Evolutionary conservation across 2,888 invertebrate genomes (phyloP), one percentile per base, ranked within the genome.

Genomic region (Drosophila multiciliata): DNA sequence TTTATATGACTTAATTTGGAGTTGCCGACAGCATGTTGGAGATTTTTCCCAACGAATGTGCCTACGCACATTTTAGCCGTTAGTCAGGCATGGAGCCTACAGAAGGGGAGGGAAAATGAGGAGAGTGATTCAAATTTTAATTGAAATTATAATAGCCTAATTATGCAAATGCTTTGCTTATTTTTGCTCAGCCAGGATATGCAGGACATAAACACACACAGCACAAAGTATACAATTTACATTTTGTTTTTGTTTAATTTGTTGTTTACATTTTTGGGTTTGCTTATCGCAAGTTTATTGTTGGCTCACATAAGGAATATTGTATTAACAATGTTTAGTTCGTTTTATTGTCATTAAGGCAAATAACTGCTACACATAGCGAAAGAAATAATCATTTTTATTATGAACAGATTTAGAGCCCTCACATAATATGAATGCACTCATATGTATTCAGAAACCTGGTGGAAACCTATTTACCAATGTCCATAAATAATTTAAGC

Each of bases 71-170:
- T 66, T 62, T 69, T 66, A 17, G 23, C 59, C 58, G 73, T 85
- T 74, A 74, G 72, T 85, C 76, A 85, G 79, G 77, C 74, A 80
- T 62, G 54, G 42, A 54, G 35, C 57, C n/a, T 50, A 60, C 49
- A 26, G 45, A 54, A 20, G 52, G 52, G 69, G 23, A 55, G 61
- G 45, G 45, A 12, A 7, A 3, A 1, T 20, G 61, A 7, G 4
- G 15, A 40, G 55, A 55, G 26, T 26, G n/a, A 26, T 45, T 23
- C 8, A 29, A 78, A 83, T 77, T 86, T 86, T 90, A 86, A 86
- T 86, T 90, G 87, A 90, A 86, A 86, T 86, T 90, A 90, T 86
- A 86, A 86, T 86, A 86, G 86, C 67, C 89, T 90, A 72, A 86
- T 86, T 86, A 86, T 86, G 86, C 82, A 88, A 90, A 90, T 85